Evolutionary conservation across 2,797 vertebrate genomes (phyloP), one percentile per base, ranked within the genome.

Genomic region (Macrochelys suwanniensis): DNA sequence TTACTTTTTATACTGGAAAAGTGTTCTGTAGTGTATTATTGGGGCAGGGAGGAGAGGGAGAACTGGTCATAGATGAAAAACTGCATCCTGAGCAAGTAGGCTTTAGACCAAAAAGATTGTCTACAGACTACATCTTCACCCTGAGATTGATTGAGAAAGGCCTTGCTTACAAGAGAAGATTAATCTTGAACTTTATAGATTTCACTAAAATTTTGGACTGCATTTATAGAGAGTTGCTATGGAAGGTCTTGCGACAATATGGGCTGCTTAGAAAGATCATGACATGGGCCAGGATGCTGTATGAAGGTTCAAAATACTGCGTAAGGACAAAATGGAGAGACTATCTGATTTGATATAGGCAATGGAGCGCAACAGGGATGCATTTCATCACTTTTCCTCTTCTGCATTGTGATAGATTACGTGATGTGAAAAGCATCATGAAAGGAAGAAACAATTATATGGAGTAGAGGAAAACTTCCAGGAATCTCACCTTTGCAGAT

Each of bases 21-120:
- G 33, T 65, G 59, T 65, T n/a, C 59, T 65, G 31, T 65, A 33
- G 59, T n/a, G 15, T n/a, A 65, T 16, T 65, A 5, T 31, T 33
- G 59, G 31, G 5, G 4, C 13, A 9, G 59, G 31, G 5, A 2
- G 26, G 23, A 2, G 8, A 2, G 8, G 11, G 7, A 6, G 11
- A 28, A 57, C 56, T n/a, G 15, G 13, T 33, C 59, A 61, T 61
- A 61, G 33, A n/a, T 33, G 33, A n/a, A n/a, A 33, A 65, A n/a
- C 15, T n/a, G 33, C 59, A n/a, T 31, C 59, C 31, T 17, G 7
- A n/a, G 12, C 26, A 59, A 59, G 26, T 26, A 59, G 28, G 57
- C 26, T 59, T 59, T 59, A 59, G 57, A 59, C 11, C 57, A 59
- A 13, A 59, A 59, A 31, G 57, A 31, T 31, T 59, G 15, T n/a